Percentiles rank a stretch among this genome's conserved stretches.
These are phyloP conservation scores for Perca flavescens DNA, from an alignment of 2,113 vertebrate genomes.

Conservation along the genomic window DNA sequence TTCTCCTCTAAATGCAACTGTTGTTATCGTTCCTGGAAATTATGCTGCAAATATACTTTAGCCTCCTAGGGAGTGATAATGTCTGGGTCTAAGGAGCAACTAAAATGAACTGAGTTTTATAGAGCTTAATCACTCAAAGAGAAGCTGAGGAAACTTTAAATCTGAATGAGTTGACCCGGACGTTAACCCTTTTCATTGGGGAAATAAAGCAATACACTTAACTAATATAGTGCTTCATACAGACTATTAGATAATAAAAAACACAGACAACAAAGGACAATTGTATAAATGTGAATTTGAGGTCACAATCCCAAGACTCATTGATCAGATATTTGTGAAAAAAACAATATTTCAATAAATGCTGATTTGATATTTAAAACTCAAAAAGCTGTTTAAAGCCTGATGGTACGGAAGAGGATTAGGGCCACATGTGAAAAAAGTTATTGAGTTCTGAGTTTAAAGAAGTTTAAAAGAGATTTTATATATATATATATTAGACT, in stretches of 20 bases:
- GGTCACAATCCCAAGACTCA: neutral
- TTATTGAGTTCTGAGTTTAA: too few relatives aligned
- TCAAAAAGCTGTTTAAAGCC: neutral
- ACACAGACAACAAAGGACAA: neutral
- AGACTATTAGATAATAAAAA: neutral
- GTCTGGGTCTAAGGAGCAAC: slow-evolving; percentile 28
- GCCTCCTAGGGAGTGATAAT: slow-evolving; percentile 27
- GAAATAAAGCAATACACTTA: slow-evolving; percentile 16
- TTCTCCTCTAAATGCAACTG: slow-evolving; percentile 39
- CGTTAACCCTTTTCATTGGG: neutral
- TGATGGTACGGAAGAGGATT: neutral
- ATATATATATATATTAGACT: too few relatives aligned
- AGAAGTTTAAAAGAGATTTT: too few relatives aligned
- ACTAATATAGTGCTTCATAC: neutral
- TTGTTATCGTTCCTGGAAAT: slow-evolving; percentile 41
- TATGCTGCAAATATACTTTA: slow-evolving; percentile 37
- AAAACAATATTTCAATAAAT: neutral
- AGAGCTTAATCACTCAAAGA: slow-evolving; percentile 24
- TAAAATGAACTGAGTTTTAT: slow-evolving; percentile 17
- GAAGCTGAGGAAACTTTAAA: slow-evolving; percentile 13
- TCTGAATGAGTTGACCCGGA: slow-evolving; percentile 18
- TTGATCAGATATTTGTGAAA: neutral
- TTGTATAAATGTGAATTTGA: neutral
- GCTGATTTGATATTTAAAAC: neutral
- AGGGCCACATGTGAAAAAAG: too few relatives aligned